phyloP scores from a whole-genome alignment of 2,888 invertebrate species.

The Congeria kusceri region DNA sequence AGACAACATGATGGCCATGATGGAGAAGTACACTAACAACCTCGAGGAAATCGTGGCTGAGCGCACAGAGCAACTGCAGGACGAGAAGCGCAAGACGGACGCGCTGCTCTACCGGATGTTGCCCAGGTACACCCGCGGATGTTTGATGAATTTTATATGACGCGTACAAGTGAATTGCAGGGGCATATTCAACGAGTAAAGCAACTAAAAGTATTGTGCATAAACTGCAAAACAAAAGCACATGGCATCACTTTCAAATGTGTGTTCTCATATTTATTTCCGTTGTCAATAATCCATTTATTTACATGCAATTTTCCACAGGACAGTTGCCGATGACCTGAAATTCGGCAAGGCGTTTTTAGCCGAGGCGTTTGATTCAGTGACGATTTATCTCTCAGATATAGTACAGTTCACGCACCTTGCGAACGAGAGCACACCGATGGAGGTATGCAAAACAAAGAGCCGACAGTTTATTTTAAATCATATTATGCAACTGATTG shows the following conservation, averaged over 20 bases:
- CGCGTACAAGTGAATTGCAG: too few species aligned
- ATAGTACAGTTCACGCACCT: conserved; percentile 82
- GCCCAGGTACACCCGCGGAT: conserved; percentile 78
- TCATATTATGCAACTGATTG: too few species aligned
- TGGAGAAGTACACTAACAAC: conserved; percentile 82
- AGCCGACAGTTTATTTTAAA: too few species aligned
- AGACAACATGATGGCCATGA: conserved; percentile 82
- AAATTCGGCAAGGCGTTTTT: conserved; percentile 77
- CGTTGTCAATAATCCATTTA: too few species aligned
- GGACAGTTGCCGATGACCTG: conserved; percentile 81
- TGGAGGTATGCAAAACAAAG: conserved; percentile 70
- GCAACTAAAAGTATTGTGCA: too few species aligned
- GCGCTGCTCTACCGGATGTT: conserved; percentile 79
- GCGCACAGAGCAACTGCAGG: conserved; percentile 79
- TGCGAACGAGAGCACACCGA: conserved; percentile 79
- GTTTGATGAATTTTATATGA: too few species aligned
- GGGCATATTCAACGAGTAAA: too few species aligned
- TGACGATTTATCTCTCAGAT: conserved; percentile 83
- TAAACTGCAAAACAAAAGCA: too few species aligned
- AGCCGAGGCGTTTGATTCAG: conserved; percentile 80
- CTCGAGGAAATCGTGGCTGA: conserved; percentile 82
- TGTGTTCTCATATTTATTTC: too few species aligned
- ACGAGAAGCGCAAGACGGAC: conserved; percentile 81
- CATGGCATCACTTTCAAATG: too few species aligned
- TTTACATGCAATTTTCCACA: too few species aligned